A percentile compares a stretch with the other conserved stretches of the same genome.
Conservation (phyloP, 2,113 vertebrate species). For the Sphyrna mokarran region DNA sequence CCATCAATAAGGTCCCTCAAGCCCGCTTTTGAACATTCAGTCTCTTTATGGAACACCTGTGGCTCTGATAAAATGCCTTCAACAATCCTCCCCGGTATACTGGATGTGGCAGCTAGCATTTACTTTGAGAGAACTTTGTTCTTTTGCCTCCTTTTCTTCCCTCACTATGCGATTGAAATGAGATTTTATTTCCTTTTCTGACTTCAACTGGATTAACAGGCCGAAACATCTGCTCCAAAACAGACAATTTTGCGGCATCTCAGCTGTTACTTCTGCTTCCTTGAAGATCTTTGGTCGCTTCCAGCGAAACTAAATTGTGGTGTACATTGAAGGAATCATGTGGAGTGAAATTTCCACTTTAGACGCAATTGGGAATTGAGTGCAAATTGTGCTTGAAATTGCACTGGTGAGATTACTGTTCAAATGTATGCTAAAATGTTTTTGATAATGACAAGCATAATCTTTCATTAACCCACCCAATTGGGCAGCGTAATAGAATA, state of each 20-base stretch:
- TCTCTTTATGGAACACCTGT: background rate
- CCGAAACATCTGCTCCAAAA: background rate
- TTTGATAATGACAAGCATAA: background rate
- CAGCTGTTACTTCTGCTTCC: background rate
- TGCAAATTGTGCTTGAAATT: background rate
- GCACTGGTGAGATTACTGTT: background rate
- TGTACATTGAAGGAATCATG: background rate
- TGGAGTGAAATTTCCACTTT: background rate
- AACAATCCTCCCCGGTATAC: background rate
- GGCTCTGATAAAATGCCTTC: background rate
- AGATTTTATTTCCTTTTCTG: background rate
- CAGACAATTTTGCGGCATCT: background rate
- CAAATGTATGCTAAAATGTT: background rate
- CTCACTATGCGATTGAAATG: background rate
- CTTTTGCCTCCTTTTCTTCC: background rate
- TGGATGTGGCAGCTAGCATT: background rate
- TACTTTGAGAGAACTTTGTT: background rate
- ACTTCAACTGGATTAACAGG: background rate
- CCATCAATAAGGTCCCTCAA: background rate
- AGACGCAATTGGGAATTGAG: background rate
- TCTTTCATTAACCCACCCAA: background rate
- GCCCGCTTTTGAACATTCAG: background rate
- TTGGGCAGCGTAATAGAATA: background rate
- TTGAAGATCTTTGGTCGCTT: background rate
- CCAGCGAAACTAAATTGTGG: background rate